These are phyloP conservation scores for Athalia cordata DNA, from an alignment of 2,888 invertebrate genomes.

Conservation along the genomic window DNA sequence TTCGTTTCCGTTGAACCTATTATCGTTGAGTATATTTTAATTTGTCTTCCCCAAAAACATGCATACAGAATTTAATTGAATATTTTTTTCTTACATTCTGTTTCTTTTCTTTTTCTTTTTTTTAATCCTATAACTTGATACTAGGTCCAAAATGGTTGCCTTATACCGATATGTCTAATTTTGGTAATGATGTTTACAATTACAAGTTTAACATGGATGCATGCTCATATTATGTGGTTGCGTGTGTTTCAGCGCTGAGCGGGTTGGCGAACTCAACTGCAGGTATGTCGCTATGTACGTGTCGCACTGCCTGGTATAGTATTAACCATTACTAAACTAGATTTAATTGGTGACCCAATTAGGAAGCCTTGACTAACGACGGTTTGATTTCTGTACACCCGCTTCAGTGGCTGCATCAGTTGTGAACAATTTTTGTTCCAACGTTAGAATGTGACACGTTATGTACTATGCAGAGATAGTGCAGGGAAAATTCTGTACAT, in stretches of 20 bases:
- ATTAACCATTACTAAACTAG: constrained; percentile 72
- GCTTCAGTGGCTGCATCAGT: constrained; percentile 33
- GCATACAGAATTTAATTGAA: no score
- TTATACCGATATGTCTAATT: neutral
- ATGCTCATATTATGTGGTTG: constrained; percentile 46
- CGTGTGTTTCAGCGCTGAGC: constrained; percentile 74
- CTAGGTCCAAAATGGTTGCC: no score
- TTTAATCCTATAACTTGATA: no score
- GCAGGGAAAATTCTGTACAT: no score
- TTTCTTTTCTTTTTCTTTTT: no score
- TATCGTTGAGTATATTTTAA: no score
- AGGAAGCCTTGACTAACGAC: constrained; percentile 43
- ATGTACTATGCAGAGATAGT: no score
- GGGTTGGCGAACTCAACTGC: constrained; percentile 75
- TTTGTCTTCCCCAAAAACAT: no score
- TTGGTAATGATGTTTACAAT: neutral
- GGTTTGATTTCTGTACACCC: constrained; percentile 37
- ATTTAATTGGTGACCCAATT: constrained; percentile 44
- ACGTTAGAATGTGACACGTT: no score
- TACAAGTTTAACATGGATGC: constrained; percentile 23
- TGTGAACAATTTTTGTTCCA: neutral
- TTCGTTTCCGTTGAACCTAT: no score
- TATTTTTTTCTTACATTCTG: no score
- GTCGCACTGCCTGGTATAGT: constrained; percentile 73
- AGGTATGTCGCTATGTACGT: constrained; percentile 75